A percentile compares a stretch with the other conserved stretches of the same genome.
These are phyloP conservation scores for Didymodactylos carnosus DNA, from an alignment of 2,888 invertebrate species.

Conservation along the genomic window DNA sequence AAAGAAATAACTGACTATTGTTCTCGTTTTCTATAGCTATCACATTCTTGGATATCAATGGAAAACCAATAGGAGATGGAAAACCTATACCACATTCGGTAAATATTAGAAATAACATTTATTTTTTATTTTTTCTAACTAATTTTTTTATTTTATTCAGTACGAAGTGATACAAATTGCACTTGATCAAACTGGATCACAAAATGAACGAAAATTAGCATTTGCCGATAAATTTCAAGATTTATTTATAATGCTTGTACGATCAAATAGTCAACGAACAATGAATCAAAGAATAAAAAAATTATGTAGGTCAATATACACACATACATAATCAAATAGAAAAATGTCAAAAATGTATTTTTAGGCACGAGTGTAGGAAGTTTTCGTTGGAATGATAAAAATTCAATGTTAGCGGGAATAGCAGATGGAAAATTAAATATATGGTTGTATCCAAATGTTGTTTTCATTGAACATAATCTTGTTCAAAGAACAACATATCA, in stretches of 20 bases:
- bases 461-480: slow-evolving; percentile 51
- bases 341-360: slow-evolving; percentile 11
- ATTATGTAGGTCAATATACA: slow-evolving; percentile 47
- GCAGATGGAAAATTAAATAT: slow-evolving; percentile 57
- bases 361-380: slow-evolving; percentile 47
- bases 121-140: background rate
- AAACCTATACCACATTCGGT: slow-evolving; percentile 52
- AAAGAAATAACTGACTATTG: slow-evolving; percentile 3
- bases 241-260: slow-evolving; percentile 51
- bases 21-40: slow-evolving; percentile 42
- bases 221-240: slow-evolving; percentile 72
- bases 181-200: slow-evolving; percentile 60
- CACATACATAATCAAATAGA: background rate
- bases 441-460: slow-evolving; percentile 58
- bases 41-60: slow-evolving; percentile 60
- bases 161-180: slow-evolving; percentile 60
- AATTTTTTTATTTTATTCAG: slow-evolving; percentile 21
- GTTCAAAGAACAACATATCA: slow-evolving; percentile 42
- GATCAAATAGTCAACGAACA: slow-evolving; percentile 39
- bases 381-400: slow-evolving; percentile 51
- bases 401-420: slow-evolving; percentile 57
- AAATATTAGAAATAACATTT: slow-evolving; percentile 12
- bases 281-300: slow-evolving; percentile 45
- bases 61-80: slow-evolving; percentile 52
- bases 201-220: slow-evolving; percentile 60